phyloP scores from a whole-genome alignment of 2,113 vertebrate species.

The Dunckerocampus dactyliophorus region DNA sequence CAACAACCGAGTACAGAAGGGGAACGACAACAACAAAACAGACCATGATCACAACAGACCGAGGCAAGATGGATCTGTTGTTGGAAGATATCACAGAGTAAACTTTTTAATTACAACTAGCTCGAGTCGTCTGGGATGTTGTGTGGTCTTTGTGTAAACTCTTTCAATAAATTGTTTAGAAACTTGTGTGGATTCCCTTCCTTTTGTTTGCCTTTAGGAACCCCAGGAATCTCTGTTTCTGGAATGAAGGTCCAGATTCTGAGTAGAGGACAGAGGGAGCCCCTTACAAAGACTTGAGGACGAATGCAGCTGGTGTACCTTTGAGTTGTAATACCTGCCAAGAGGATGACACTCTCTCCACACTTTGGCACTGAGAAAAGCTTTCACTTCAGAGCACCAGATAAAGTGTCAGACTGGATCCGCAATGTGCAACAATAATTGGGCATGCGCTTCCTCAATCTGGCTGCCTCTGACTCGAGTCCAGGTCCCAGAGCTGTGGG shows the following conservation, averaged over 20 bases:
- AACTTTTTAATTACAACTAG: conserved; percentile 72
- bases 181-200: conserved; percentile 57
- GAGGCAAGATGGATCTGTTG: conserved; percentile 60
- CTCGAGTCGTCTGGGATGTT: conserved; percentile 66
- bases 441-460: conserved; percentile 15
- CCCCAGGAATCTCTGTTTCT: conserved; percentile 46
- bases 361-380: conserved; percentile 5
- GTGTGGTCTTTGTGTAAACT: conserved; percentile 76
- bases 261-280: conserved; percentile 28
- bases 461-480: conserved; percentile 44
- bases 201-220: conserved; percentile 68
- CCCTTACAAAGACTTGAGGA: neutral
- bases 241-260: conserved; percentile 39
- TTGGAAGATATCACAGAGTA: conserved; percentile 57
- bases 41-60: conserved; percentile 47
- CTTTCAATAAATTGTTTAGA: conserved; percentile 65
- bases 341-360: conserved; percentile 13
- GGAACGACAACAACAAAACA: conserved; percentile 27
- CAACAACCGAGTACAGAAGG: conserved; percentile 54
- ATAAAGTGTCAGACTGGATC: conserved; percentile 37
- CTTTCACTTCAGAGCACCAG: conserved; percentile 28
- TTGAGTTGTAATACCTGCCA: conserved; percentile 1
- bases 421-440: conserved; percentile 25
- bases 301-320: conserved; percentile 17
- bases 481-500: conserved; percentile 57